Evolutionary conservation across 2,888 invertebrate species (phyloP).

Genomic region (Hylaea fasciaria): DNA sequence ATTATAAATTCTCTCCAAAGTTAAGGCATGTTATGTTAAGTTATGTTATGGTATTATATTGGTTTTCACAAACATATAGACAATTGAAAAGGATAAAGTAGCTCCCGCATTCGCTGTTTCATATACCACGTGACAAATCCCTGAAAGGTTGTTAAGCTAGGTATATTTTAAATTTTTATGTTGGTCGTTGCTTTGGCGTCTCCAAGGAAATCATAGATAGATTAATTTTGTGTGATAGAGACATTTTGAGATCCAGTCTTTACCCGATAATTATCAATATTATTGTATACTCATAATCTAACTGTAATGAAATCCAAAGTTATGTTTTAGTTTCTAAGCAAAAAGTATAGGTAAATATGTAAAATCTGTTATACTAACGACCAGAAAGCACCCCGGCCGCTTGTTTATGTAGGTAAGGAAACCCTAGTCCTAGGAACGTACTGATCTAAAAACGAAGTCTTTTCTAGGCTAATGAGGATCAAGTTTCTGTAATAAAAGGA

Average conservation of each 20-base stretch:
- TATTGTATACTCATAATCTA: background rate
- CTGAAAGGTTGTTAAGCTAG: conserved; percentile 13
- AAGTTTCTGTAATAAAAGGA: too few species aligned
- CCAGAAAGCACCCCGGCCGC: too few species aligned
- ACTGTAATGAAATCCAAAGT: too few species aligned
- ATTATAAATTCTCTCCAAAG: background rate
- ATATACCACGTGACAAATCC: conserved; percentile 17
- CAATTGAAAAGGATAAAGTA: background rate
- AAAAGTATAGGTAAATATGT: too few species aligned
- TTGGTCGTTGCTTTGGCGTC: conserved; percentile 31
- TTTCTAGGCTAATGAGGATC: too few species aligned
- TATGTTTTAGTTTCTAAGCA: too few species aligned
- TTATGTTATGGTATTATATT: background rate
- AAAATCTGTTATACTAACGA: too few species aligned
- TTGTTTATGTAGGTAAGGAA: too few species aligned
- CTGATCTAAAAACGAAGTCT: too few species aligned
- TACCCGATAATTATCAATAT: conserved; percentile 6
- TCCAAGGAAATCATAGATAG: conserved; percentile 48
- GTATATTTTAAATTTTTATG: conserved; percentile 17
- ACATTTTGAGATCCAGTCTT: conserved; percentile 25
- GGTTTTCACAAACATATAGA: conserved; percentile 5
- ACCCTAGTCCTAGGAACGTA: too few species aligned
- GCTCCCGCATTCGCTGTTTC: background rate
- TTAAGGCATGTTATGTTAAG: too few species aligned
- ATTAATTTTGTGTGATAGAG: conserved; percentile 49